Evolutionary conservation across 2,113 vertebrate species (phyloP).

Genomic region (Irena cyanogastra): DNA sequence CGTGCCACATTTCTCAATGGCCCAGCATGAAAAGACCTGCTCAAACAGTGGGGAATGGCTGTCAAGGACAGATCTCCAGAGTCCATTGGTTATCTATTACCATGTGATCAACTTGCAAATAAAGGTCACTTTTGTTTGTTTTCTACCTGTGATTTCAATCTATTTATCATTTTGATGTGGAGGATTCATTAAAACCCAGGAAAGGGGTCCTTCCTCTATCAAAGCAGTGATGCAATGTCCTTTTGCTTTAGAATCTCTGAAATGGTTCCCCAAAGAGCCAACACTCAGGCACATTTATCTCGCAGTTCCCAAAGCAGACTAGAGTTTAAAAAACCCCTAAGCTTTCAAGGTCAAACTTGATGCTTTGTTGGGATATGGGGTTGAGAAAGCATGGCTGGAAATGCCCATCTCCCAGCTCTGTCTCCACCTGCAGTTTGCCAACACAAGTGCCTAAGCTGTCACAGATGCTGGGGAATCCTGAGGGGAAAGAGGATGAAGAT

Average conservation of each 20-base stretch:
- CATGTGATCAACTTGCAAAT: background rate
- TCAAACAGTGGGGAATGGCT: background rate
- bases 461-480: background rate
- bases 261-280: background rate
- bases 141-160: background rate
- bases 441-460: background rate
- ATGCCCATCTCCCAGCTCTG: background rate
- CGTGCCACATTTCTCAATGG: background rate
- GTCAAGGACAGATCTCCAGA: background rate
- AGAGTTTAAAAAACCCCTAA: background rate
- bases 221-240: background rate
- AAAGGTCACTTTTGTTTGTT: background rate
- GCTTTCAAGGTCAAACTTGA: background rate
- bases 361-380: background rate
- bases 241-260: background rate
- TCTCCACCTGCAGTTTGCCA: background rate
- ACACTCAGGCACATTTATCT: background rate
- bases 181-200: background rate
- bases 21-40: background rate
- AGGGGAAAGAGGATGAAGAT: slow-evolving; percentile 16
- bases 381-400: background rate
- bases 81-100: background rate
- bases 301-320: background rate
- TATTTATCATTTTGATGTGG: background rate
- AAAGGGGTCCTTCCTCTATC: background rate